Evolutionary conservation across 2,113 vertebrate genomes (phyloP).

Genomic region (Colius striatus): DNA sequence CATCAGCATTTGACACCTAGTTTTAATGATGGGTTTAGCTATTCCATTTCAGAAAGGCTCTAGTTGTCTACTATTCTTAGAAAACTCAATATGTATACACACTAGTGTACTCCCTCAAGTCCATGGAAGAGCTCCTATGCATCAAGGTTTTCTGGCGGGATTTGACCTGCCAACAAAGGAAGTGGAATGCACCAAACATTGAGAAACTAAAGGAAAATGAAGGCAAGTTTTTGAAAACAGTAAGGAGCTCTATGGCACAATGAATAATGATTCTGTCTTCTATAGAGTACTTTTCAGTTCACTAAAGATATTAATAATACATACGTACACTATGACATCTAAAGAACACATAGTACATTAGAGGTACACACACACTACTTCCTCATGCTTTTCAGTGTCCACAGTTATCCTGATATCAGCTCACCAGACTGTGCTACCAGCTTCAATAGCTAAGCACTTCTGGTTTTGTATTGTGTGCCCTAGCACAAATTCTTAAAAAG

Average conservation of each 20-base stretch:
- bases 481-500: neutral
- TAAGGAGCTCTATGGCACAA: neutral
- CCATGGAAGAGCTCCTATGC: neutral
- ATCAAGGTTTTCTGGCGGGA: neutral
- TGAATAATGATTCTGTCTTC: too few relatives aligned
- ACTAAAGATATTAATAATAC: neutral
- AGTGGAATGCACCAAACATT: neutral
- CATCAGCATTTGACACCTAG: neutral
- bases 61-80: neutral
- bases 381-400: neutral
- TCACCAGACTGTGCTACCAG: neutral
- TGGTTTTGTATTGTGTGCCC: neutral
- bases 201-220: neutral
- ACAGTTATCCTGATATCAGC: neutral
- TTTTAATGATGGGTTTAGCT: neutral
- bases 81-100: neutral
- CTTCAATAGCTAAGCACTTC: neutral
- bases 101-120: neutral
- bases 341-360: neutral
- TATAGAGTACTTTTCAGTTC: neutral
- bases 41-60: neutral
- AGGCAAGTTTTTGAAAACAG: neutral
- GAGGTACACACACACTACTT: neutral
- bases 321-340: accelerated
- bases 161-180: neutral